These are phyloP conservation scores for Pachycephus smyrnensis DNA, from an alignment of 2,888 invertebrate genomes.

Conservation along the genomic window DNA sequence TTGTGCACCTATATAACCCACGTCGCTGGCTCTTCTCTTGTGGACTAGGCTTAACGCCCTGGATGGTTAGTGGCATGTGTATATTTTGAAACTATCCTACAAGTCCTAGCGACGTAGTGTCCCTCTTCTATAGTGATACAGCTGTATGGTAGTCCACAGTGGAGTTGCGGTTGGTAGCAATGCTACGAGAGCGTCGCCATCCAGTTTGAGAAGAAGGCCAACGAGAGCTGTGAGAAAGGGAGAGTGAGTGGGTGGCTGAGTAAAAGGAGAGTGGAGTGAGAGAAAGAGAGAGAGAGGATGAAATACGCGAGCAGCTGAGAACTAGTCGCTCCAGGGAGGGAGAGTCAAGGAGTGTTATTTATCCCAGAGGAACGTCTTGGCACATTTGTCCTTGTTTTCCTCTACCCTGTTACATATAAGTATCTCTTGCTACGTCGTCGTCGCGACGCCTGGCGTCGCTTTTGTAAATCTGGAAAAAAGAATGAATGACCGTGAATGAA, in stretches of 20 bases:
- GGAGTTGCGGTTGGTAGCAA: neutral
- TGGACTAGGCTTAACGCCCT: neutral
- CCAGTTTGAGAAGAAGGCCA: neutral
- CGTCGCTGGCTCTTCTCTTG: neutral
- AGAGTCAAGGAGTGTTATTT: slow-evolving; percentile 26
- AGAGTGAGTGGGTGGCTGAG: slow-evolving; percentile 3
- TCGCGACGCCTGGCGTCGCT: neutral
- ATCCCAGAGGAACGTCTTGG: slow-evolving; percentile 25
- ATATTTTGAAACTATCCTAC: slow-evolving; percentile 31
- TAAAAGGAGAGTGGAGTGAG: slow-evolving; percentile 12
- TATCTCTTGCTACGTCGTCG: neutral
- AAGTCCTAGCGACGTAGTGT: slow-evolving; percentile 33
- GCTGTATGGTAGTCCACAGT: neutral
- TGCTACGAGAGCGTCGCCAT: neutral
- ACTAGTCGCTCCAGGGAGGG: slow-evolving; percentile 16
- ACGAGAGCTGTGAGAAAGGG: neutral
- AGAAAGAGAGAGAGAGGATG: slow-evolving; percentile 18
- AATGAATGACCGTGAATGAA: too few relatives aligned
- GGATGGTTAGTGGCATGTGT: slow-evolving; percentile 27
- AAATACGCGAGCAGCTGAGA: slow-evolving; percentile 23
- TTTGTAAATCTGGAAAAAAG: neutral
- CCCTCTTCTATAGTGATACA: slow-evolving; percentile 17
- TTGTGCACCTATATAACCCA: neutral
- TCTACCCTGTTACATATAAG: neutral
- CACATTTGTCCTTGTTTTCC: slow-evolving; percentile 33